Evolutionary conservation across 2,888 invertebrate species (phyloP).

Genomic region (Temnothorax rugatulus): DNA sequence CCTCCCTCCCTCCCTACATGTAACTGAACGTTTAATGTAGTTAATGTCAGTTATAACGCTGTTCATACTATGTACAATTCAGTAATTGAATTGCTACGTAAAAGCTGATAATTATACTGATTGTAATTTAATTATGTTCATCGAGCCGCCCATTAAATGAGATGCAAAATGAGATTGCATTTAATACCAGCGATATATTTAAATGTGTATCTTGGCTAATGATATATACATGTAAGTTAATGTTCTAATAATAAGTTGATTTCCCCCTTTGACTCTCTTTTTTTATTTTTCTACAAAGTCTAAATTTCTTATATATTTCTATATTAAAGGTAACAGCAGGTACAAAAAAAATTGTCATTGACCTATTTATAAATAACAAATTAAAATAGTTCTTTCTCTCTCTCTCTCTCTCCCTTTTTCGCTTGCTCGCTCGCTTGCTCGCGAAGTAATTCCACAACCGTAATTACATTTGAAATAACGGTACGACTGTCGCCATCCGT

Average conservation of each 20-base stretch:
- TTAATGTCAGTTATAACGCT: not conserved
- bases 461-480: slow-evolving; percentile 13
- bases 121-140: slow-evolving; percentile 44
- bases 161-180: slow-evolving; percentile 8
- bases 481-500: not conserved
- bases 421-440: not conserved
- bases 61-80: not conserved
- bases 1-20: not conserved
- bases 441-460: not conserved
- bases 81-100: slow-evolving; percentile 16
- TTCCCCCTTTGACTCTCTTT: not conserved
- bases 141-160: not conserved
- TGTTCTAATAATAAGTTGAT: not conserved
- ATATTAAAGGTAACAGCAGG: not conserved
- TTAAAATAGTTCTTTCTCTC: not conserved
- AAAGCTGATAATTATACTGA: slow-evolving; percentile 44
- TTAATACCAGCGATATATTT: slow-evolving; percentile 15
- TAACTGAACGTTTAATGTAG: slow-evolving; percentile 3
- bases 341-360: not conserved
- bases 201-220: not conserved
- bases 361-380: not conserved
- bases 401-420: not conserved
- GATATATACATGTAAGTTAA: not conserved
- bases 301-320: not conserved
- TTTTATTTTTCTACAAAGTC: not conserved